phyloP scores from a whole-genome alignment of 2,888 invertebrate genomes.

The Keiferia lycopersicella region DNA sequence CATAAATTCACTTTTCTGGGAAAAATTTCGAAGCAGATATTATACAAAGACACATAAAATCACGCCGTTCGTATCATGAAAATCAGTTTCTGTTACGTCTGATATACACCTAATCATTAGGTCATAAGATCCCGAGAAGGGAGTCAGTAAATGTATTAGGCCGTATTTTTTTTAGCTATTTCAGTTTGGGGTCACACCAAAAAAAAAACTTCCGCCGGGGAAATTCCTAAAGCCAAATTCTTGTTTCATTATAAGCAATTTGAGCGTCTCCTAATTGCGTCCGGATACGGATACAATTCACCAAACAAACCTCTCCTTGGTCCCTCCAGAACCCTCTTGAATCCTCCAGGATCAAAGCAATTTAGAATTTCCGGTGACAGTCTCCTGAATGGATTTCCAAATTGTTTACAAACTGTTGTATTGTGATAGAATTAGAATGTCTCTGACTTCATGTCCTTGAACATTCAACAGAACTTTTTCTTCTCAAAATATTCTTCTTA shows the following conservation, averaged over 20 bases:
- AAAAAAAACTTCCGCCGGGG: neutral
- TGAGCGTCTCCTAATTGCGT: neutral
- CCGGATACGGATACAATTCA: neutral
- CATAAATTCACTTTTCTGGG: neutral
- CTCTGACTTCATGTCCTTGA: neutral
- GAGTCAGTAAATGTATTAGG: neutral
- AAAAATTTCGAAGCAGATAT: neutral
- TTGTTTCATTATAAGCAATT: neutral
- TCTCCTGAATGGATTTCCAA: neutral
- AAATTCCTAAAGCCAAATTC: neutral
- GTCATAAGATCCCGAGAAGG: neutral
- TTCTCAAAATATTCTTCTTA: slow-evolving; percentile 4
- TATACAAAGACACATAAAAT: no score
- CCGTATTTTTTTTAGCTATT: no score
- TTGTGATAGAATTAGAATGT: neutral
- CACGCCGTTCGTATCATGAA: no score
- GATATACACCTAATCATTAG: neutral
- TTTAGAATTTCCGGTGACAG: neutral
- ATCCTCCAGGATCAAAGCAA: neutral
- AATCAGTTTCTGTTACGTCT: no score
- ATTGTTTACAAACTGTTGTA: slow-evolving; percentile 1
- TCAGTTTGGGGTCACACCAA: no score
- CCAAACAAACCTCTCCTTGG: neutral
- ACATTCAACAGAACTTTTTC: slow-evolving; percentile 2
- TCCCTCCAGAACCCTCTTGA: neutral